These are phyloP conservation scores for Odontophorus gujanensis DNA, from an alignment of 2,113 vertebrate genomes.

Conservation along the genomic window DNA sequence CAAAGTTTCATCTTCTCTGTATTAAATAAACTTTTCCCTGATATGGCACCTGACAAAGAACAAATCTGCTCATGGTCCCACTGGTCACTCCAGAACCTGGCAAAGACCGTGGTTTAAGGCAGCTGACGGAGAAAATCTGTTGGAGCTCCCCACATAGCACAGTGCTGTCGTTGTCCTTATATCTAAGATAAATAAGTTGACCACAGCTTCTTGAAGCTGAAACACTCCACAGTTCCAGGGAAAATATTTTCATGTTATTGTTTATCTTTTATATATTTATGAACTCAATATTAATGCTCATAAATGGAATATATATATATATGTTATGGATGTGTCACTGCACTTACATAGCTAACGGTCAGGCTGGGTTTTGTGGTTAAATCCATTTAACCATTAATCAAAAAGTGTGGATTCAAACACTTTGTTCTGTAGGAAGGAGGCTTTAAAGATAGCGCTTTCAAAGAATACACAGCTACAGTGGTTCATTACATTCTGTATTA, in stretches of 20 bases:
- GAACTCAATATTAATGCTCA: not conserved
- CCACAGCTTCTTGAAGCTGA: not conserved
- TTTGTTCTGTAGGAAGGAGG: not conserved
- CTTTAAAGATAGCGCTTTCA: not conserved
- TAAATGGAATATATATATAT: not conserved
- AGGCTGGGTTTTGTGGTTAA: not conserved
- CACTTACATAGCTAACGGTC: not conserved
- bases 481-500: not conserved
- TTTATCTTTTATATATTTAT: not conserved
- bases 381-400: too few relatives aligned
- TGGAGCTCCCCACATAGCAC: not conserved
- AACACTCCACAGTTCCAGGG: not conserved
- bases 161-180: not conserved
- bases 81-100: not conserved
- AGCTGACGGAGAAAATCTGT: not conserved
- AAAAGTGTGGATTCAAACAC: not conserved
- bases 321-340: not conserved
- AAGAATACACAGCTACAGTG: not conserved
- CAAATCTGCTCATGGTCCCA: not conserved
- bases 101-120: not conserved
- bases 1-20: not conserved
- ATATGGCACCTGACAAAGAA: not conserved
- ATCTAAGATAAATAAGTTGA: not conserved
- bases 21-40: constrained; percentile 21
- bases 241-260: not conserved